Conservation (phyloP, 2,888 invertebrate genomes). For the Calliphora vomitoria region DNA sequence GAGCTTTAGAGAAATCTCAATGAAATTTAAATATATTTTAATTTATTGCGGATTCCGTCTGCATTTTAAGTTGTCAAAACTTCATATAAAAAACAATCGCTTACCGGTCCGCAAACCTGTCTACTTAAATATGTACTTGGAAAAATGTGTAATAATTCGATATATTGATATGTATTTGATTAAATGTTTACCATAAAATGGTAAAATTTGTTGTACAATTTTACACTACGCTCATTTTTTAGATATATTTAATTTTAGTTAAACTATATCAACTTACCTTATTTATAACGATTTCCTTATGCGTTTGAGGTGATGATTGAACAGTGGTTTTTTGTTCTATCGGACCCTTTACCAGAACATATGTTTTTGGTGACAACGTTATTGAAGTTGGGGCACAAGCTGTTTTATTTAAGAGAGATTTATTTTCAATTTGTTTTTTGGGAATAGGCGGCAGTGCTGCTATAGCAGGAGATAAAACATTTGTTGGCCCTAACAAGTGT, state of each 20-base stretch:
- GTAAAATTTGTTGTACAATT: too few relatives aligned
- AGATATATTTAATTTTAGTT: not conserved
- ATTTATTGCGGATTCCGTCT: too few relatives aligned
- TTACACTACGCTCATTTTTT: too few relatives aligned
- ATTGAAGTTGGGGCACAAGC: slow-evolving; percentile 18
- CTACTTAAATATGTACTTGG: too few relatives aligned
- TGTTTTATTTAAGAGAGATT: slow-evolving; percentile 62
- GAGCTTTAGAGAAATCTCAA: too few relatives aligned
- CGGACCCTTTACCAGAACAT: slow-evolving; percentile 27
- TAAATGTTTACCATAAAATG: too few relatives aligned
- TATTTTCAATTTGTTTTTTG: slow-evolving; percentile 61
- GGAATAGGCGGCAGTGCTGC: slow-evolving; percentile 72
- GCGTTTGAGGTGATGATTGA: slow-evolving; percentile 76
- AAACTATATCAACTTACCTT: slow-evolving; percentile 75
- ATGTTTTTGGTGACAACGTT: slow-evolving; percentile 45
- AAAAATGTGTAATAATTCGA: too few relatives aligned
- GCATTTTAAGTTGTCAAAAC: too few relatives aligned
- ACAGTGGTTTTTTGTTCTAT: slow-evolving; percentile 35
- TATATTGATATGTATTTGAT: too few relatives aligned
- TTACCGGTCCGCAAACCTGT: too few relatives aligned
- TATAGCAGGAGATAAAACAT: slow-evolving; percentile 58
- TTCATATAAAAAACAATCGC: too few relatives aligned
- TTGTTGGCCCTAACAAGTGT: slow-evolving; percentile 32
- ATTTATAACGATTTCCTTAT: slow-evolving; percentile 82
- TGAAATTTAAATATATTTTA: too few relatives aligned